A percentile compares a stretch with the other conserved stretches of the same genome.
phyloP scores from a whole-genome alignment of 2,888 invertebrate species.

The Mimumesa dahlbomi region DNA sequence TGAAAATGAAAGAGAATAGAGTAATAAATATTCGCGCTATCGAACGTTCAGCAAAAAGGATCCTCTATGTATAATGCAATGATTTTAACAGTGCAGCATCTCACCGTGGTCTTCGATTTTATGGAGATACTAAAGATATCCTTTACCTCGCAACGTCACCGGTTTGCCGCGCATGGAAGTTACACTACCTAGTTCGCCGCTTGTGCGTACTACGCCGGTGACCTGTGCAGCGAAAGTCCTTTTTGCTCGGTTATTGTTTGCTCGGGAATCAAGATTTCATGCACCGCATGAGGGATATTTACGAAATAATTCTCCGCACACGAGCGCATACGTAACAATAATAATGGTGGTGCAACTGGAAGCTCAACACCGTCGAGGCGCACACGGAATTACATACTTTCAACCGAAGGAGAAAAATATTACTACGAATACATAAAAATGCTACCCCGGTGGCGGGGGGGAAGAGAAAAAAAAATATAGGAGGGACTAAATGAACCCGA shows the following conservation, averaged over 20 bases:
- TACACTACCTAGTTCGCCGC: constrained; percentile 44
- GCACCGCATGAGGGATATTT: constrained; percentile 64
- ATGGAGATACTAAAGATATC: constrained; percentile 33
- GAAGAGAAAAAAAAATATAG: not conserved
- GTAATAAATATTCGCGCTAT: no score
- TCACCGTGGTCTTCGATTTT: constrained; percentile 22
- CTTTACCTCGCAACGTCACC: constrained; percentile 26
- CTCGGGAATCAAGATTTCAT: constrained; percentile 69
- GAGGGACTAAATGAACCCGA: constrained; percentile 5
- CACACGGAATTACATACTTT: no score
- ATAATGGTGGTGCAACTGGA: not conserved
- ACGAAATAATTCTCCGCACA: constrained; percentile 56
- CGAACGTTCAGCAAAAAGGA: no score
- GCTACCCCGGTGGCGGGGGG: no score
- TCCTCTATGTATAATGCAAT: constrained; percentile 23
- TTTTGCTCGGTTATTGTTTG: no score
- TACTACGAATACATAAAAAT: no score
- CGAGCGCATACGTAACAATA: constrained; percentile 16
- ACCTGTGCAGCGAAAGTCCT: constrained; percentile 76
- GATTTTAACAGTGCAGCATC: constrained; percentile 7
- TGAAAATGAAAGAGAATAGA: not conserved
- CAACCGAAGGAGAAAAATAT: no score
- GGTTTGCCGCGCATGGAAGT: constrained; percentile 17
- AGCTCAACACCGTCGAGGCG: not conserved
- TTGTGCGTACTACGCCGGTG: constrained; percentile 63